These are phyloP conservation scores for Ochropleura leucogaster DNA, from an alignment of 2,888 invertebrate genomes.

Conservation along the genomic window DNA sequence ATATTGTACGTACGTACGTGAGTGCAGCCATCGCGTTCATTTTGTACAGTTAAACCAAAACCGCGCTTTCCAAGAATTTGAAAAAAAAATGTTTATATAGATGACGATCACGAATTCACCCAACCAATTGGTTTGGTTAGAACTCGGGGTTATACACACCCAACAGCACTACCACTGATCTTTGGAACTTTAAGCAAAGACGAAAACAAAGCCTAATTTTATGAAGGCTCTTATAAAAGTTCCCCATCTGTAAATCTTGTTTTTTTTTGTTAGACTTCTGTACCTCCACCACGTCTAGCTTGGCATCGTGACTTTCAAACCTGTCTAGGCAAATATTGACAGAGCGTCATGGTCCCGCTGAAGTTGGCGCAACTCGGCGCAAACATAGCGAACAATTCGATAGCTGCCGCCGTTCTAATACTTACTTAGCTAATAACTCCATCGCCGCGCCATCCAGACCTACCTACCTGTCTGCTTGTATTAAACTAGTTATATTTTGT, in stretches of 20 bases:
- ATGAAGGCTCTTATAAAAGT: background rate
- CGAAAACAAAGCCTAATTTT: background rate
- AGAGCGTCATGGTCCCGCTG: conserved; percentile 29
- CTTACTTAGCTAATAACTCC: conserved; percentile 47
- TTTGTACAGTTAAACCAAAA: background rate
- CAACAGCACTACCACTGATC: background rate
- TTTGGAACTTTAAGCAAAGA: background rate
- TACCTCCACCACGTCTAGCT: background rate
- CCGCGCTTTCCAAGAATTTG: no score
- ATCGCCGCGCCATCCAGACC: conserved; percentile 19
- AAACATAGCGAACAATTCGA: conserved; percentile 55
- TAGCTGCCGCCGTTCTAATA: conserved; percentile 40
- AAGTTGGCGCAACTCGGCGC: conserved; percentile 40
- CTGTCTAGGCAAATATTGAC: conserved; percentile 56
- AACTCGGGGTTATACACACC: background rate
- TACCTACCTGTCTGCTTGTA: conserved; percentile 7
- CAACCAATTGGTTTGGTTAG: background rate
- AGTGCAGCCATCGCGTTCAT: background rate
- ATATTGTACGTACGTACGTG: background rate
- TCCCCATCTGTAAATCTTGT: no score
- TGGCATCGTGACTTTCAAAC: conserved; percentile 25
- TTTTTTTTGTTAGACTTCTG: conserved; percentile 1
- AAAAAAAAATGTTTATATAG: background rate
- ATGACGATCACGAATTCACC: background rate
- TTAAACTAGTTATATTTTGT: conserved; percentile 3